These are phyloP conservation scores for Pangasius sanitwongsei DNA, from an alignment of 2,797 vertebrate species.

Conservation along the genomic window DNA sequence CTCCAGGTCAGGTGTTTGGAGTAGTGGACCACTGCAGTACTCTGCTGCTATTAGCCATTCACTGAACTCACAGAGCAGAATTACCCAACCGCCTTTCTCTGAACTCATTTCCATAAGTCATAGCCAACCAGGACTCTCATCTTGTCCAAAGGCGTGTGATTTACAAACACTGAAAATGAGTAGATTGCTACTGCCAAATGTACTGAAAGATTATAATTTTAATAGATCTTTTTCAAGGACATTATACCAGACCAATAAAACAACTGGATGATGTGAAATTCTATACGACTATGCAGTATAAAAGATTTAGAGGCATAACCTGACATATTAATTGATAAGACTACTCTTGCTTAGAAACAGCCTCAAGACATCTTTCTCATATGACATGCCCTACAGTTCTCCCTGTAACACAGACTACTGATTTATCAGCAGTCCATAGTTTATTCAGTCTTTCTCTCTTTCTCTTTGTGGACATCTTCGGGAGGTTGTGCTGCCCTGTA, in stretches of 20 bases:
- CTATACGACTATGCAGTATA: background rate
- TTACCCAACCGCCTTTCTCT: slow-evolving; percentile 15
- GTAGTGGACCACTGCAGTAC: slow-evolving; percentile 7
- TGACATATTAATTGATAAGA: slow-evolving; percentile 34
- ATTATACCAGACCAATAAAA: background rate
- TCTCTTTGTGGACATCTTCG: slow-evolving; percentile 8
- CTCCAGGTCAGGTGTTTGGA: background rate
- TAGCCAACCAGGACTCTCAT: background rate
- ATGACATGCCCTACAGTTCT: slow-evolving; percentile 32
- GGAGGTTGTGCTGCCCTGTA: slow-evolving; percentile 34
- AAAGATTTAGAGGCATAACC: slow-evolving; percentile 20
- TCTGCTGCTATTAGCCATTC: slow-evolving; percentile 27
- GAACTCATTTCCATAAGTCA: slow-evolving; percentile 26
- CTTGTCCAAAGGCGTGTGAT: slow-evolving; percentile 8
- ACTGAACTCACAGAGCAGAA: slow-evolving; percentile 22
- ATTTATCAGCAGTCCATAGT: slow-evolving; percentile 32
- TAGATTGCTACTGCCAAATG: background rate
- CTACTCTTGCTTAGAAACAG: slow-evolving; percentile 23
- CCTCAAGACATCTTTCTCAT: slow-evolving; percentile 35
- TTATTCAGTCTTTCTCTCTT: slow-evolving; percentile 19
- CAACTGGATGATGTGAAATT: slow-evolving; percentile 10
- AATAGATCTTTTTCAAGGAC: slow-evolving; percentile 1
- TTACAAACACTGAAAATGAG: slow-evolving; percentile 19
- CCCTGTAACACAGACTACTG: slow-evolving; percentile 33
- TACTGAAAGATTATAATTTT: background rate